phyloP scores from a whole-genome alignment of 1,140 invertebrate genomes.

The Calephelis virginiensis region DNA sequence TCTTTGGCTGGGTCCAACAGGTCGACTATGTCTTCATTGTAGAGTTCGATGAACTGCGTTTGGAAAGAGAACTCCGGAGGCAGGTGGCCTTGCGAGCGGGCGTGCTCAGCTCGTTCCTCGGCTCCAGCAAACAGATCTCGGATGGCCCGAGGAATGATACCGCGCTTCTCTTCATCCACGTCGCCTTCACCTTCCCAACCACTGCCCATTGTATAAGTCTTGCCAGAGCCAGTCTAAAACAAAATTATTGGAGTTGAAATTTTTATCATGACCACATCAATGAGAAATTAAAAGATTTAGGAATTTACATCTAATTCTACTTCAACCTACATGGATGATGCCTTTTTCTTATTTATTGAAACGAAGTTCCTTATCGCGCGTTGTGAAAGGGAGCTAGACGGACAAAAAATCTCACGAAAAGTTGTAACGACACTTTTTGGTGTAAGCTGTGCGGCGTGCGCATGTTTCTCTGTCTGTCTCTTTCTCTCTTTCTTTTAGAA shows the following conservation, averaged over 20 bases:
- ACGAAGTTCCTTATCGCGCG: too few species aligned
- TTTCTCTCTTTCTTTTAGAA: too few species aligned
- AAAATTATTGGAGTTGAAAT: neutral
- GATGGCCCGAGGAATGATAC: conserved; percentile 97
- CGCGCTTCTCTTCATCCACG: conserved; percentile 81
- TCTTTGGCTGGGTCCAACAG: conserved; percentile 87
- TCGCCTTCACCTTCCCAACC: conserved; percentile 92
- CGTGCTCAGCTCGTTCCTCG: conserved; percentile 80
- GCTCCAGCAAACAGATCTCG: conserved; percentile 94
- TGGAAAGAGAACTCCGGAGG: conserved; percentile 89
- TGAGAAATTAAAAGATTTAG: too few species aligned
- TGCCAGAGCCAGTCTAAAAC: conserved; percentile 93
- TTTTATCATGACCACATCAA: neutral
- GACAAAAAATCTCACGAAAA: too few species aligned
- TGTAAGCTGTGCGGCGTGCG: too few species aligned
- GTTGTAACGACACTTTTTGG: too few species aligned
- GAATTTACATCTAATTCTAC: too few species aligned
- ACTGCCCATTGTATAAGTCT: conserved; percentile 99
- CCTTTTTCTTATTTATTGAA: too few species aligned
- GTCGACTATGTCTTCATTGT: conserved; percentile 98
- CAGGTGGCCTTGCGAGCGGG: conserved; percentile 80
- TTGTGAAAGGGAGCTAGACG: too few species aligned
- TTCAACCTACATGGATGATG: too few species aligned
- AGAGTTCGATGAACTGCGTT: conserved; percentile 95
- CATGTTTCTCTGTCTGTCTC: too few species aligned